Conservation (phyloP, 2,888 invertebrate species). For the Nemotelus pantherinus region DNA sequence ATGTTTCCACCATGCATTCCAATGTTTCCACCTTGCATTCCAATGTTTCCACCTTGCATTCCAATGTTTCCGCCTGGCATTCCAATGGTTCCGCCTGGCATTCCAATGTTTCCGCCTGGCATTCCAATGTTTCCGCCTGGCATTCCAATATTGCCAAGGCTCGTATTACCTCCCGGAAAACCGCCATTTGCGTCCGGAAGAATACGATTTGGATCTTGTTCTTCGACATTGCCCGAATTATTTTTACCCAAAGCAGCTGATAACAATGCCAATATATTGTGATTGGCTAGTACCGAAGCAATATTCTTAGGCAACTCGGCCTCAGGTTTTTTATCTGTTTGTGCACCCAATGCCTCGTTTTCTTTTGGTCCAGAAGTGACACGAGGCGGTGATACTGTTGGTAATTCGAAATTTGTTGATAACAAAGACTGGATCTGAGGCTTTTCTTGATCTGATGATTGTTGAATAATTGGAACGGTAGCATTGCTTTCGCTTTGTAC, state of each 20-base stretch:
- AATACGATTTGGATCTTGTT: neutral
- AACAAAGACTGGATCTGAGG: slow-evolving; percentile 34
- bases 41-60: neutral
- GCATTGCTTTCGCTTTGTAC: neutral
- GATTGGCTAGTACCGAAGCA: slow-evolving; percentile 30
- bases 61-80: neutral
- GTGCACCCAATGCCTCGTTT: neutral
- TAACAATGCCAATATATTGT: slow-evolving; percentile 23
- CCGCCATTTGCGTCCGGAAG: neutral
- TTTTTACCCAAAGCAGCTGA: slow-evolving; percentile 37
- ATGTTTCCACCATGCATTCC: neutral
- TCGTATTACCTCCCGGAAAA: neutral
- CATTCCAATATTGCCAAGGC: neutral
- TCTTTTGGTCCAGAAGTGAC: slow-evolving; percentile 54
- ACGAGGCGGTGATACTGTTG: slow-evolving; percentile 47
- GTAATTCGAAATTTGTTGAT: slow-evolving; percentile 30
- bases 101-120: neutral
- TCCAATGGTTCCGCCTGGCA: neutral
- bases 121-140: neutral
- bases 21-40: neutral
- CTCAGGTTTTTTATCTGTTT: neutral
- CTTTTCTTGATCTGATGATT: neutral
- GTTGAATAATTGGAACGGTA: neutral
- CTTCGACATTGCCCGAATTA: neutral
- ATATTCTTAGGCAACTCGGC: slow-evolving; percentile 7